Evolutionary conservation across 2,888 invertebrate species (phyloP), one percentile per base, ranked within the genome.

Genomic region (Drosophila crucigera): DNA sequence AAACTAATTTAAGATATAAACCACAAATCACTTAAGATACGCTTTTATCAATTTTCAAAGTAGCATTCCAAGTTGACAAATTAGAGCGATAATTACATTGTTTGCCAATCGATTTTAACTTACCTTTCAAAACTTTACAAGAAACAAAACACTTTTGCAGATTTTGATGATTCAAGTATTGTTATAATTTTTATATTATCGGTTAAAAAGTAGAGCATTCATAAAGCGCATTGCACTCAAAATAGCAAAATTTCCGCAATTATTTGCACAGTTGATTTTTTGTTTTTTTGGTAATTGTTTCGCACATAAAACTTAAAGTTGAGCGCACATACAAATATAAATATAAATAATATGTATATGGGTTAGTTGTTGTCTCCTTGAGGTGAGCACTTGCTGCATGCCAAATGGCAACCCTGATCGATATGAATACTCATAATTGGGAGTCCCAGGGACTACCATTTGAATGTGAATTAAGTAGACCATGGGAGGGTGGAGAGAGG

Each of bases 311-410:
- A 61, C 60, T 61, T 31, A 56, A 68, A 67, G 47, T 70, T 56
- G 47, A 63, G 43, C 56, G 61, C 58, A 58, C 30, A 56, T 25
- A 39, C 10, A 39, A 37, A 53, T 25, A 55, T 54, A 37, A 35
- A 59, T 54, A 30, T 39, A 22, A 11, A 37, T 28, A 31, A 59
- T 62, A 47, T 52, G 14, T 39, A 25, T 52, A n/a, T 28, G 28
- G 22, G 22, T 70, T 19, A n/a, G 14, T 50, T 54, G 47, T 31
- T 31, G 70, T 64, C 47, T 25, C 79, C 64, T 67, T 73, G 65
- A 54, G 10, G 47, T 47, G 63, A 61, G 43, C 70, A 65, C 35
- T 59, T 55, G 81, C 60, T 76, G 80, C 71, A 82, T 80, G 78
- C 55, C 60, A 81, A 80, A 55, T 55, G 50, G 52, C 58, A 30